Percentiles rank a stretch among this genome's conserved stretches.
Evolutionary conservation across 2,888 invertebrate species (phyloP).

Genomic region (Spisula solida): DNA sequence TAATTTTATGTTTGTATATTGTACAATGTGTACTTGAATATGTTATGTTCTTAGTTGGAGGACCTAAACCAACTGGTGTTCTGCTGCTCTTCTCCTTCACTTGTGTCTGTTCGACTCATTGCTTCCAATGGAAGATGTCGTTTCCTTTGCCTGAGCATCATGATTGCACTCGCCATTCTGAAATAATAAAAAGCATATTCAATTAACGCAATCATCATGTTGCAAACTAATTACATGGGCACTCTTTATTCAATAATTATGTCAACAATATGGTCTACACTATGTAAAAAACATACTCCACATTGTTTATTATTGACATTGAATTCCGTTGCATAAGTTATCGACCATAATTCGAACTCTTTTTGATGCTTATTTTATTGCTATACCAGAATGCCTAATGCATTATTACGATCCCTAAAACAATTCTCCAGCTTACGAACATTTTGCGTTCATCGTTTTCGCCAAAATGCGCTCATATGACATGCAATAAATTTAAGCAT

Average conservation of each 20-base stretch:
- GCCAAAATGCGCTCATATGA: slow-evolving; percentile 3
- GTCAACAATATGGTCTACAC: background rate
- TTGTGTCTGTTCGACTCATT: no score
- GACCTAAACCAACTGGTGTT: no score
- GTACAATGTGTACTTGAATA: no score
- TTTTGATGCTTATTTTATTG: background rate
- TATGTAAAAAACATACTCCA: background rate
- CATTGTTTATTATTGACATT: background rate
- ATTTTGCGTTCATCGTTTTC: background rate
- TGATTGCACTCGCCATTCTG: background rate
- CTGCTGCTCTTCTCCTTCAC: no score
- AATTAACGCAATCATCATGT: background rate
- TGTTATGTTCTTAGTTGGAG: no score
- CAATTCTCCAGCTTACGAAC: background rate
- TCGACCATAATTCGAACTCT: background rate
- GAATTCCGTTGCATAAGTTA: background rate
- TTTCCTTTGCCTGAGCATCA: no score
- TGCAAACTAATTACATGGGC: background rate
- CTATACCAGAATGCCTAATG: slow-evolving; percentile 8
- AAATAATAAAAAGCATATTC: background rate
- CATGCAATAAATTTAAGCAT: slow-evolving; percentile 26
- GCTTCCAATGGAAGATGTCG: no score
- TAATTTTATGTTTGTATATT: no score
- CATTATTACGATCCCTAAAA: background rate
- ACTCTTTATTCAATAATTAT: background rate